These are phyloP conservation scores for Euclidia mi DNA, from an alignment of 2,888 invertebrate genomes.

Conservation along the genomic window DNA sequence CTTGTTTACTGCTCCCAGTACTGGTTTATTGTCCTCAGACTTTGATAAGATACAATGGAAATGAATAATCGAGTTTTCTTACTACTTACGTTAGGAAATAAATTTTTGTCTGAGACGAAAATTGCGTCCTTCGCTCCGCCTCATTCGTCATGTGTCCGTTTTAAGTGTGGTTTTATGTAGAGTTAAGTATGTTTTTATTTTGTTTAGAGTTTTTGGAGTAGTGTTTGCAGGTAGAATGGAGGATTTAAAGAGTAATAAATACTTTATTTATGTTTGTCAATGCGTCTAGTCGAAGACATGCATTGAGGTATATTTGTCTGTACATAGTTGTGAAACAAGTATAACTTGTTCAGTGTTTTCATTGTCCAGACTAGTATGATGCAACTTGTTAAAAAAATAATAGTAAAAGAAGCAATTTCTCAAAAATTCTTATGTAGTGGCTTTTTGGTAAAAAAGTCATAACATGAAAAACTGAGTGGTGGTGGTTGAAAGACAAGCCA, in stretches of 20 bases:
- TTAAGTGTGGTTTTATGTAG: constrained; percentile 37
- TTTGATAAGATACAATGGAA: constrained; percentile 48
- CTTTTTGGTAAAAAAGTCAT: too few species aligned
- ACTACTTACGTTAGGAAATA: constrained; percentile 34
- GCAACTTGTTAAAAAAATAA: too few species aligned
- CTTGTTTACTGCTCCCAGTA: constrained; percentile 17
- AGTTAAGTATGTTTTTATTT: constrained; percentile 38
- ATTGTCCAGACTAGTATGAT: too few species aligned
- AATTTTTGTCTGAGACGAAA: constrained; percentile 32
- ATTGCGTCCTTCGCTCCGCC: constrained; percentile 16
- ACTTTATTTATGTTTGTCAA: neutral
- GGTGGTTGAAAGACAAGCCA: too few species aligned
- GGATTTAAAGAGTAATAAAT: neutral
- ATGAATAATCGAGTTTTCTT: constrained; percentile 50
- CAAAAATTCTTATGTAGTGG: too few species aligned
- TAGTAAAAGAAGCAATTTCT: too few species aligned
- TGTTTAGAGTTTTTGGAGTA: constrained; percentile 20
- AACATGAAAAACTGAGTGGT: too few species aligned
- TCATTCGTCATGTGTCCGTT: constrained; percentile 40
- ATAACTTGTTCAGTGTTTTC: too few species aligned
- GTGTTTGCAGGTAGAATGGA: neutral
- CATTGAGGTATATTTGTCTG: too few species aligned
- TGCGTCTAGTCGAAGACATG: too few species aligned
- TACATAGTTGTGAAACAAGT: too few species aligned
- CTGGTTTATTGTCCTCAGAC: constrained; percentile 24